phyloP scores from a whole-genome alignment of 2,797 vertebrate genomes.

The Corythornis leucogaster region DNA sequence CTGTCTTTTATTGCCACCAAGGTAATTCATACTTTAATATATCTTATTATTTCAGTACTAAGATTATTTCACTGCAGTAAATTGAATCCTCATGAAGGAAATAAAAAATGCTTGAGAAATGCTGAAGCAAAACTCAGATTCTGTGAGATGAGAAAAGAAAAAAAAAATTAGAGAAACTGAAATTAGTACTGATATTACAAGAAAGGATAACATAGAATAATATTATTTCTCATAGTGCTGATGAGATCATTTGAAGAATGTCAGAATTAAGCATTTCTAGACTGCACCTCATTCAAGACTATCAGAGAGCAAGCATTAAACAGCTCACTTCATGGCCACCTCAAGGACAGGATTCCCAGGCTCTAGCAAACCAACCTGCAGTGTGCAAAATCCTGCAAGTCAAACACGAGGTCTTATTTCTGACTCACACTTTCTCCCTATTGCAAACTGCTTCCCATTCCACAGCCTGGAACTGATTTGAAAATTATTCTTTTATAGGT shows the following conservation, averaged over 20 bases:
- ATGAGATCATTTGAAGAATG: neutral
- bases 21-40: constrained; percentile 64
- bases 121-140: neutral
- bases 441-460: neutral
- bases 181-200: neutral
- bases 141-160: neutral
- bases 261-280: neutral
- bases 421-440: neutral
- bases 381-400: neutral
- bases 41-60: constrained; percentile 54
- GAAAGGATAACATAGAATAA: neutral
- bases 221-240: neutral
- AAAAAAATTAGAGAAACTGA: neutral
- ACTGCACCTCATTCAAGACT: neutral
- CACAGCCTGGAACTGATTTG: neutral
- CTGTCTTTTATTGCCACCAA: constrained; percentile 61
- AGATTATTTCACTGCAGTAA: constrained; percentile 56
- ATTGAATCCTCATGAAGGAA: constrained; percentile 36
- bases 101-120: constrained; percentile 31
- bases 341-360: neutral
- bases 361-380: neutral
- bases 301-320: neutral
- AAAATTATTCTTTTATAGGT: neutral
- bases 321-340: neutral
- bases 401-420: neutral